phyloP scores from a whole-genome alignment of 2,888 invertebrate genomes.

The Thymelicus lineola region DNA sequence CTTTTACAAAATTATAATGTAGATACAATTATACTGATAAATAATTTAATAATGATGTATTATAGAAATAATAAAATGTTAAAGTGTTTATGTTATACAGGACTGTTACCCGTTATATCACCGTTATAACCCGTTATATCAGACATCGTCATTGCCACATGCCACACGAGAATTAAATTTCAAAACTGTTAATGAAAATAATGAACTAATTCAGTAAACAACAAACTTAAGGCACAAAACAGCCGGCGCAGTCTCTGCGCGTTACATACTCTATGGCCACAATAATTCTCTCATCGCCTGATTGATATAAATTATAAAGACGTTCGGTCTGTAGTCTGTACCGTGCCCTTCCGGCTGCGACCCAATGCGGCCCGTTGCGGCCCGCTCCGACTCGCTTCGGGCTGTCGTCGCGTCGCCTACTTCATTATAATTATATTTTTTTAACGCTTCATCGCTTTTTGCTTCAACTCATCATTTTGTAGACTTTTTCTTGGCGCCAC shows the following conservation, averaged over 20 bases:
- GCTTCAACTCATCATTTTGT: slow-evolving; percentile 41
- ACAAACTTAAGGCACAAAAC: neutral
- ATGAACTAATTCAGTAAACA: too few relatives aligned
- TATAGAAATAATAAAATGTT: too few relatives aligned
- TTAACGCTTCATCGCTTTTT: slow-evolving; percentile 67
- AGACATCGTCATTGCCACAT: too few relatives aligned
- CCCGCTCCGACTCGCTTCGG: neutral
- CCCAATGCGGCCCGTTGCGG: slow-evolving; percentile 35
- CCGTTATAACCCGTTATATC: too few relatives aligned
- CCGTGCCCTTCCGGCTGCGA: slow-evolving; percentile 60
- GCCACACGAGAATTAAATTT: too few relatives aligned
- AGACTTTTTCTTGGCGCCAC: slow-evolving; percentile 56
- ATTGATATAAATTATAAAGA: slow-evolving; percentile 52
- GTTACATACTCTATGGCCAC: slow-evolving; percentile 21
- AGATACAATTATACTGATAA: too few relatives aligned
- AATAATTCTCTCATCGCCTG: slow-evolving; percentile 49
- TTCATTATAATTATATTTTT: slow-evolving; percentile 59
- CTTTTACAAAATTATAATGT: too few relatives aligned
- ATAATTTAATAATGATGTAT: too few relatives aligned
- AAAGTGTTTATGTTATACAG: too few relatives aligned
- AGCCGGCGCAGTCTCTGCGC: neutral
- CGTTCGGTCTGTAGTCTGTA: slow-evolving; percentile 51
- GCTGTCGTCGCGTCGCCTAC: slow-evolving; percentile 56
- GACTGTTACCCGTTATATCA: too few relatives aligned
- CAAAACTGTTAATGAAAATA: too few relatives aligned